phyloP scores from a whole-genome alignment of 2,797 vertebrate species.

The Pterois miles region DNA sequence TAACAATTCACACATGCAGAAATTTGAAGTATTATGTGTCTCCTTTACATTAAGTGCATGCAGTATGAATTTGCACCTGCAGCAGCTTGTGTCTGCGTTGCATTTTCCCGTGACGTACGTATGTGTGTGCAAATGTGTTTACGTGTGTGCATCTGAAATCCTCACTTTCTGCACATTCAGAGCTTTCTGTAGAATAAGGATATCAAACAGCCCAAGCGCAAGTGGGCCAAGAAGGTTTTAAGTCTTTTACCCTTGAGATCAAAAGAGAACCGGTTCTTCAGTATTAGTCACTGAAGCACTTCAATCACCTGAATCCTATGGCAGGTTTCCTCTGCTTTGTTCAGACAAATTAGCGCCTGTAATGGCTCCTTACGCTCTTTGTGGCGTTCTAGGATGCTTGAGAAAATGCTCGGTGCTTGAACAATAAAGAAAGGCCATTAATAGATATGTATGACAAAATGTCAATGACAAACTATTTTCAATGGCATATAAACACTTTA shows the following conservation, averaged over 20 bases:
- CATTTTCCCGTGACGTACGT: slow-evolving; percentile 5
- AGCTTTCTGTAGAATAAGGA: slow-evolving; percentile 23
- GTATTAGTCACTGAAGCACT: slow-evolving; percentile 23
- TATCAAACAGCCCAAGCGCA: slow-evolving; percentile 14
- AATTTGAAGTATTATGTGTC: not conserved
- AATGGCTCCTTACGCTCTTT: slow-evolving; percentile 38
- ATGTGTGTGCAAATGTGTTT: not conserved
- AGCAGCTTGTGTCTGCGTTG: slow-evolving; percentile 6
- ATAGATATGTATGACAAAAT: not conserved
- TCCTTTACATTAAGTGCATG: not conserved
- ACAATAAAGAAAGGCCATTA: slow-evolving; percentile 10
- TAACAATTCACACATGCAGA: not conserved
- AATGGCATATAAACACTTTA: not conserved
- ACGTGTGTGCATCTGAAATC: not conserved
- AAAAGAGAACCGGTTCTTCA: slow-evolving; percentile 5
- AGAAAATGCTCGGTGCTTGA: slow-evolving; percentile 1
- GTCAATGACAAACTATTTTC: not conserved
- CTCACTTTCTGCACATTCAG: not conserved
- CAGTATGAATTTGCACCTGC: slow-evolving; percentile 6
- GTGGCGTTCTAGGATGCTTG: slow-evolving; percentile 7
- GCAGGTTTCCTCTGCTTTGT: slow-evolving; percentile 27
- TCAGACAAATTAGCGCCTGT: slow-evolving; percentile 41
- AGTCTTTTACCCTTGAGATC: slow-evolving; percentile 24
- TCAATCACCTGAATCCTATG: slow-evolving; percentile 29
- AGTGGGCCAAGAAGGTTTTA: slow-evolving; percentile 21